These are phyloP conservation scores for Brachionus rotundiformis DNA, from an alignment of 1,140 invertebrate species.

Conservation along the genomic window DNA sequence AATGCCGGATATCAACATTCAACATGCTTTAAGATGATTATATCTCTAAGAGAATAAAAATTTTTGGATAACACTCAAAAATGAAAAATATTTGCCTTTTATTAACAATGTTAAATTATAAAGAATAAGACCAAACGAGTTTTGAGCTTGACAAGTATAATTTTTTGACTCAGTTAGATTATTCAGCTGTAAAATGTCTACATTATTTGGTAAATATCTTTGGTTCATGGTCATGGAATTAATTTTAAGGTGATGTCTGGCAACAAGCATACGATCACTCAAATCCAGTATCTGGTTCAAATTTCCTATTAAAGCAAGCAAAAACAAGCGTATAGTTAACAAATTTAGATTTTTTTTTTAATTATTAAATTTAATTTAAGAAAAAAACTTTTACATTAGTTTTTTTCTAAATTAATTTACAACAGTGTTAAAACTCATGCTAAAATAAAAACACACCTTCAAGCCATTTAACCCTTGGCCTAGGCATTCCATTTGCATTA, in stretches of 20 bases:
- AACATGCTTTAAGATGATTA: neutral
- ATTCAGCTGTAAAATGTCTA: slow-evolving; percentile 35
- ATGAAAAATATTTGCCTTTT: slow-evolving; percentile 45
- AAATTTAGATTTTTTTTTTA: neutral
- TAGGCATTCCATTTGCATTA: slow-evolving; percentile 48
- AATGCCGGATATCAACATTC: neutral
- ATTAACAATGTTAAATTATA: slow-evolving; percentile 46
- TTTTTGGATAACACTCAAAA: neutral
- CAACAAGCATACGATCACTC: neutral
- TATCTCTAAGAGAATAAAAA: neutral
- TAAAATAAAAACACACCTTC: slow-evolving; percentile 38
- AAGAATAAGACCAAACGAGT: slow-evolving; percentile 40
- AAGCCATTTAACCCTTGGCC: slow-evolving; percentile 50
- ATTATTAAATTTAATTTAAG: neutral
- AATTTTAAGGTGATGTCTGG: neutral
- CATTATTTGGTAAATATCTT: slow-evolving; percentile 12
- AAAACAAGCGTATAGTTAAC: neutral
- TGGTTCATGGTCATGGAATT: neutral
- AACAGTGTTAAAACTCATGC: slow-evolving; percentile 28
- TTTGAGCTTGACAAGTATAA: slow-evolving; percentile 50
- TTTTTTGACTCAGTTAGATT: slow-evolving; percentile 46
- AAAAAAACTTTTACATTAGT: neutral
- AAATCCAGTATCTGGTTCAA: slow-evolving; percentile 8
- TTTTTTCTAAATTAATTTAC: slow-evolving; percentile 33
- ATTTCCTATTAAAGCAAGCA: slow-evolving; percentile 21